Conservation (phyloP, 1,140 invertebrate genomes). For the Drosophila varians region DNA sequence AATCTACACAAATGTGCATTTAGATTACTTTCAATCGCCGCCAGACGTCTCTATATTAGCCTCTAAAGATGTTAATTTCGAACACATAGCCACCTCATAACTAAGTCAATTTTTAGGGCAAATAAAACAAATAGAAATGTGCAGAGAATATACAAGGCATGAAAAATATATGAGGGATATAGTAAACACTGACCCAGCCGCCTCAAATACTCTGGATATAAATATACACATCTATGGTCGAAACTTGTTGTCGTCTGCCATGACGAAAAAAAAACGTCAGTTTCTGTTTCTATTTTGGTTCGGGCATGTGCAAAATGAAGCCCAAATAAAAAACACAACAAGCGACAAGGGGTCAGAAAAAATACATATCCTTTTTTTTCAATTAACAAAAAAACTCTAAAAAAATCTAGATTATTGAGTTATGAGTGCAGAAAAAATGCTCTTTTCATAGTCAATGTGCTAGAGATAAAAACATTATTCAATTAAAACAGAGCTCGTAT, state of each 20-base stretch:
- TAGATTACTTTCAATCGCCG: slow-evolving; percentile 43
- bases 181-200: slow-evolving; percentile 25
- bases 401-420: slow-evolving; percentile 14
- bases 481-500: not conserved
- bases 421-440: slow-evolving; percentile 17
- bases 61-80: slow-evolving; percentile 1
- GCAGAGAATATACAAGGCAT: not conserved
- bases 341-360: slow-evolving; percentile 29
- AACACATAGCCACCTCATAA: slow-evolving; percentile 27
- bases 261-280: slow-evolving; percentile 60
- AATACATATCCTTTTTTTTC: slow-evolving; percentile 16
- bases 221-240: slow-evolving; percentile 50
- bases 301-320: slow-evolving; percentile 55
- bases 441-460: not conserved
- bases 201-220: slow-evolving; percentile 53
- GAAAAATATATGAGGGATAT: slow-evolving; percentile 5
- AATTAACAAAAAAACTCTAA: slow-evolving; percentile 12
- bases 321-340: slow-evolving; percentile 4
- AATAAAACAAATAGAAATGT: slow-evolving; percentile 23
- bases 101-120: slow-evolving; percentile 28
- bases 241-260: slow-evolving; percentile 40
- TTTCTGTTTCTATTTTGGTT: slow-evolving; percentile 55
- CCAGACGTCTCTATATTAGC: slow-evolving; percentile 14
- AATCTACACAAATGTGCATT: slow-evolving; percentile 2
- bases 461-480: not conserved